Percentiles rank a stretch among this genome's conserved stretches.
phyloP scores from a whole-genome alignment of 2,113 vertebrate genomes.

The Oncorhynchus gorbuscha region DNA sequence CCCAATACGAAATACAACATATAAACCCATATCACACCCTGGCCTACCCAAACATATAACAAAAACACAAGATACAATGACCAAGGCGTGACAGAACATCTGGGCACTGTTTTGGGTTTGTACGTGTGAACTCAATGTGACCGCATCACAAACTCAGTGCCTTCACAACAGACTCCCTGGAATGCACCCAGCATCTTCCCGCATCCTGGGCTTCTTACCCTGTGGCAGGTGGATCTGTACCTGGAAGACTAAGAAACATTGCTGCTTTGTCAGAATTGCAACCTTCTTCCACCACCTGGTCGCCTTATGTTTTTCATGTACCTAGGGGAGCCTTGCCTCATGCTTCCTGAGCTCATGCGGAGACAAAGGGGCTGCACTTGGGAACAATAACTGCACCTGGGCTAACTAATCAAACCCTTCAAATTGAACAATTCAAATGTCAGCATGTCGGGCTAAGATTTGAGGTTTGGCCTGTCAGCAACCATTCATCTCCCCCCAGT shows the following conservation, averaged over 20 bases:
- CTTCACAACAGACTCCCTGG: not conserved
- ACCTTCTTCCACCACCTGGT: slow-evolving; percentile 15
- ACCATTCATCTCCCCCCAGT: too few relatives aligned
- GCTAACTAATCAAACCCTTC: not conserved
- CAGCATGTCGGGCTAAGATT: too few relatives aligned
- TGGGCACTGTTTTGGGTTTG: not conserved
- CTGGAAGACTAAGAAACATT: not conserved
- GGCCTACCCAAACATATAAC: too few relatives aligned
- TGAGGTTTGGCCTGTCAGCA: too few relatives aligned
- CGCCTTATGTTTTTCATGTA: not conserved
- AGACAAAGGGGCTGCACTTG: slow-evolving; percentile 18
- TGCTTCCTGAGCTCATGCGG: not conserved
- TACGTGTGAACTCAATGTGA: not conserved
- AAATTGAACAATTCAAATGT: too few relatives aligned
- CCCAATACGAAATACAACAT: too few relatives aligned
- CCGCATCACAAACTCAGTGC: not conserved
- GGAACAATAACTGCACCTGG: slow-evolving; percentile 16
- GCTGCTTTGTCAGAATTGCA: not conserved
- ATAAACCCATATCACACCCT: too few relatives aligned
- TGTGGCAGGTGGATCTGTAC: not conserved
- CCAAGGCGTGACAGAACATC: too few relatives aligned
- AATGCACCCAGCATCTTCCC: not conserved
- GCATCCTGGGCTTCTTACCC: not conserved
- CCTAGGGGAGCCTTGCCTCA: slow-evolving; percentile 1
- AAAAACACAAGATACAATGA: too few relatives aligned